Conservation (phyloP, 1,140 invertebrate genomes). For the Bombus affinis region DNA sequence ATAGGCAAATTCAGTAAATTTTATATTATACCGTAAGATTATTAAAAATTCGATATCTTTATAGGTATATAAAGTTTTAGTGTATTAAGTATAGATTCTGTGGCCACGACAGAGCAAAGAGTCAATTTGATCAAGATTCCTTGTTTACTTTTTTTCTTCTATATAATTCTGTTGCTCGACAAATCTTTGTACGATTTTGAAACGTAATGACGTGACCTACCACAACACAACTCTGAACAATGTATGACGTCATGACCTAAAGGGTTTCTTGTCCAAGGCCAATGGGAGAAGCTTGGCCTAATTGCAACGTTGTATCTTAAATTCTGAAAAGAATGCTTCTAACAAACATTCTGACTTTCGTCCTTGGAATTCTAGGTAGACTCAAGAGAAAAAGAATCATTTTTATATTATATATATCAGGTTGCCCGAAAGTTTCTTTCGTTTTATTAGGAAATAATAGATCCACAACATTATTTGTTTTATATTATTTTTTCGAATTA, state of each 20-base stretch:
- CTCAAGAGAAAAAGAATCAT: background rate
- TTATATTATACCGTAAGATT: no score
- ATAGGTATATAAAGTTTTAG: no score
- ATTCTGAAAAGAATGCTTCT: background rate
- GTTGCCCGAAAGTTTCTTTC: no score
- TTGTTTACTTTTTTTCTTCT: background rate
- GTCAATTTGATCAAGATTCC: no score
- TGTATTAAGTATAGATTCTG: no score
- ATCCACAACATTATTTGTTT: no score
- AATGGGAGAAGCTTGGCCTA: constrained; percentile 46
- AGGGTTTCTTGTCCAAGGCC: constrained; percentile 47
- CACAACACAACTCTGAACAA: background rate
- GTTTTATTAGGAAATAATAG: no score
- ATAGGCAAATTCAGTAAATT: no score
- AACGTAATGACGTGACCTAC: background rate
- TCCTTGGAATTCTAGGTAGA: background rate
- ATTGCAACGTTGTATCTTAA: constrained; percentile 43
- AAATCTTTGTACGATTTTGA: background rate
- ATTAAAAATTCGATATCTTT: no score
- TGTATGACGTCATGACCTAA: constrained; percentile 31
- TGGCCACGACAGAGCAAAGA: no score
- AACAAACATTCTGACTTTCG: background rate
- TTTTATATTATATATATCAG: background rate
- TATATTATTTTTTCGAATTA: no score
- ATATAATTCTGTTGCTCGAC: background rate